Percentiles rank a stretch among this genome's conserved stretches.
phyloP scores from a whole-genome alignment of 2,113 vertebrate species.

The Marmota monax region DNA sequence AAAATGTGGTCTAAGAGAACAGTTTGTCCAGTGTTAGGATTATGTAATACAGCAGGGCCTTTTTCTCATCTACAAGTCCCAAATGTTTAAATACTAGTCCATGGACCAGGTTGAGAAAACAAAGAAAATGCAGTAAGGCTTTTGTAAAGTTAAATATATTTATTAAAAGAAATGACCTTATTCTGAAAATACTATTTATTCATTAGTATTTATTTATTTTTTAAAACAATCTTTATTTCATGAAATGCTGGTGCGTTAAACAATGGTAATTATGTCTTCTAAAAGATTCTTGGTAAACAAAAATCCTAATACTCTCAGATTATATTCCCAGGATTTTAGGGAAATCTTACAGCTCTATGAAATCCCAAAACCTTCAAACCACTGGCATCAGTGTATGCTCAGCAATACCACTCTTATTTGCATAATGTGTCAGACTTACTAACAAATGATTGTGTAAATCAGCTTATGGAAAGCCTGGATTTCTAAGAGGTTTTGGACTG shows the following conservation, averaged over 20 bases:
- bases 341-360: constrained; percentile 4
- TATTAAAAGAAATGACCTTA: constrained; percentile 48
- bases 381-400: background rate
- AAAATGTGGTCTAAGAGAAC: background rate
- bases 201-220: background rate
- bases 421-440: background rate
- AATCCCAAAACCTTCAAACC: constrained; percentile 19
- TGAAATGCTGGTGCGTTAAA: background rate
- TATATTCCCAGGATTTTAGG: background rate
- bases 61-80: background rate
- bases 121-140: background rate
- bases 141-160: constrained; percentile 31
- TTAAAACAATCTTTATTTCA: background rate
- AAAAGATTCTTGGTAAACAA: constrained; percentile 23
- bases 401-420: background rate
- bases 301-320: background rate
- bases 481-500: background rate
- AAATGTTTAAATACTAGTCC: background rate
- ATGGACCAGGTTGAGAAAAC: background rate
- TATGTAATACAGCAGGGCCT: background rate
- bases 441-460: background rate
- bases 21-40: background rate
- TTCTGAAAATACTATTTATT: constrained; percentile 25
- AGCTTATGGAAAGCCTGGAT: background rate
- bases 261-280: background rate